Percentiles rank a stretch among this genome's conserved stretches.
phyloP scores from a whole-genome alignment of 2,797 vertebrate species.

The Rhynchonycteris naso region DNA sequence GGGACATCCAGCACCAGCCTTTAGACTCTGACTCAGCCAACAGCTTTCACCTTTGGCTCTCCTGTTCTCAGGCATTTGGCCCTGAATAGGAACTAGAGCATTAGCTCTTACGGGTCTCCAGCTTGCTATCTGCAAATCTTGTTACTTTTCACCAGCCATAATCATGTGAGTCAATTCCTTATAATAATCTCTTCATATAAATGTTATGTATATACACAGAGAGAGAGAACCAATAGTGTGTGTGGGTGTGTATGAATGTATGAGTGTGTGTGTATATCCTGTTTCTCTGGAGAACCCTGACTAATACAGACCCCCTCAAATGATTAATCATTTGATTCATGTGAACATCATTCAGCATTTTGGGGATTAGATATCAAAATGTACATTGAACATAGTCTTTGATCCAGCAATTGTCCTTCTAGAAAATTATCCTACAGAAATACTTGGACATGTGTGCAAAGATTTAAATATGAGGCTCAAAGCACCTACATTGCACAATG shows the following conservation, averaged over 20 bases:
- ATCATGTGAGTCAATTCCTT: neutral
- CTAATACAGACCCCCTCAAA: neutral
- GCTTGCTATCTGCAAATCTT: neutral
- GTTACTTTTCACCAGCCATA: neutral
- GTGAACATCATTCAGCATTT: neutral
- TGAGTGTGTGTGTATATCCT: neutral
- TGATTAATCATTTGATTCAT: neutral
- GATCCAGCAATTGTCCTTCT: neutral
- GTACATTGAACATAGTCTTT: neutral
- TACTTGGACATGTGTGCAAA: neutral
- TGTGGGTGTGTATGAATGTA: neutral
- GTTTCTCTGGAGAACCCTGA: neutral
- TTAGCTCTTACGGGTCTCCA: neutral
- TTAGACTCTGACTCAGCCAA: neutral
- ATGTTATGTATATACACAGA: neutral
- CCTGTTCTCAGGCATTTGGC: neutral
- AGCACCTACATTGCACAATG: accelerated
- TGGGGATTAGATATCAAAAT: neutral
- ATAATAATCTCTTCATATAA: neutral
- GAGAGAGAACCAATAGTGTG: neutral
- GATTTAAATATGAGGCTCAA: neutral
- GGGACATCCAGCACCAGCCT: neutral
- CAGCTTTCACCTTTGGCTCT: neutral
- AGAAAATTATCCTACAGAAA: slow-evolving; percentile 12
- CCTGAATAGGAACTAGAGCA: neutral